phyloP scores from a whole-genome alignment of 1,140 invertebrate species.

The Aphidius ervi region DNA sequence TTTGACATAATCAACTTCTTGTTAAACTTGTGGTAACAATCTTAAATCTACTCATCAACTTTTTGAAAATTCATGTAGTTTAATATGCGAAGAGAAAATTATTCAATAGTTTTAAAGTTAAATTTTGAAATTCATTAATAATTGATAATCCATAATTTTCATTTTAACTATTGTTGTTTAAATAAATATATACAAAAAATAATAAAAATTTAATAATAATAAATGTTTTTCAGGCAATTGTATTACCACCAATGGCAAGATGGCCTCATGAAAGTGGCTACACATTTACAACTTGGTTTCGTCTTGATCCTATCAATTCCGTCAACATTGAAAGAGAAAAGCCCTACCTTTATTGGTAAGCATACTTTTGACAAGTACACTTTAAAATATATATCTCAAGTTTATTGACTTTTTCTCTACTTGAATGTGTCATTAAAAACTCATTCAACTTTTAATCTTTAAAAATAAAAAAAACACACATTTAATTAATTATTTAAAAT shows the following conservation, averaged over 20 bases:
- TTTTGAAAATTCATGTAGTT: too few species aligned
- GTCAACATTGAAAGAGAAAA: slow-evolving; percentile 98
- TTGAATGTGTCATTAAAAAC: neutral
- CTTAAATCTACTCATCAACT: too few species aligned
- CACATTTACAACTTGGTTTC: slow-evolving; percentile 99
- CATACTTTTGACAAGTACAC: slow-evolving; percentile 38
- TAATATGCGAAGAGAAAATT: too few species aligned
- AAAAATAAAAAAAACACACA: neutral
- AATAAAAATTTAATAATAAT: neutral
- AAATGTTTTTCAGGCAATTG: slow-evolving; percentile 72
- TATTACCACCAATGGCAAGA: slow-evolving; percentile 90
- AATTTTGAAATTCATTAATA: too few species aligned
- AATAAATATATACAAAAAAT: neutral
- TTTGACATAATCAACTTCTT: too few species aligned
- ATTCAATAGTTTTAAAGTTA: too few species aligned
- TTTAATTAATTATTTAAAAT: neutral
- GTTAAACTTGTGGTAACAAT: too few species aligned
- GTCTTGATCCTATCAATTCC: slow-evolving; percentile 96
- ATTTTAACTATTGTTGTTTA: too few species aligned
- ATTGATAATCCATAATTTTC: too few species aligned
- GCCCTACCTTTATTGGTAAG: slow-evolving; percentile 95
- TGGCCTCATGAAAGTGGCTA: slow-evolving; percentile 99
- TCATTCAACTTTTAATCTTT: slow-evolving; percentile 2
- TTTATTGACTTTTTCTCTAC: neutral
- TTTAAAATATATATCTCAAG: slow-evolving; percentile 10